phyloP scores from a whole-genome alignment of 2,888 invertebrate genomes.

The Eumerus sabulonum region DNA sequence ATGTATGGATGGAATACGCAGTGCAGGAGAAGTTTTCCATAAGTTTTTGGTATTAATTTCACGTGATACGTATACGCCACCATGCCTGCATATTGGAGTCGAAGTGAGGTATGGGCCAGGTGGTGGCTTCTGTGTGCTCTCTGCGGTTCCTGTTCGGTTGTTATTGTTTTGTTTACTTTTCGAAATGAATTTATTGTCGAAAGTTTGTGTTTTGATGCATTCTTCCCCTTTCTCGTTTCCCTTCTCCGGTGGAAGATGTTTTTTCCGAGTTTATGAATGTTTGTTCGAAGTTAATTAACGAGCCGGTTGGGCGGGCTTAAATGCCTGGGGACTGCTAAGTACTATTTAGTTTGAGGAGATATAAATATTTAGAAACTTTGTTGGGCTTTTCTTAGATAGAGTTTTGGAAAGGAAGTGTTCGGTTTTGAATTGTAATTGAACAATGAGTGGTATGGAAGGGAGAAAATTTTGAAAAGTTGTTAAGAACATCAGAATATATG shows the following conservation, averaged over 20 bases:
- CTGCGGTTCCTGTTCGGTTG: background rate
- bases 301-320: constrained; percentile 19
- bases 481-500: no score
- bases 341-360: constrained; percentile 7
- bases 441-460: background rate
- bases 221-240: background rate
- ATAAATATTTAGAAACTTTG: constrained; percentile 29
- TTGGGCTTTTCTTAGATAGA: background rate
- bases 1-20: background rate
- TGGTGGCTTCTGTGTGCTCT: background rate
- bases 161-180: constrained; percentile 57
- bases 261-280: constrained; percentile 27
- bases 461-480: no score
- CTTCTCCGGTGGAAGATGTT: constrained; percentile 11
- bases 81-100: no score
- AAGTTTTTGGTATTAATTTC: constrained; percentile 55
- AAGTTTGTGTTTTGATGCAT: constrained; percentile 27
- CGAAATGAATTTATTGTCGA: constrained; percentile 61
- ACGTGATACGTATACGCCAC: no score
- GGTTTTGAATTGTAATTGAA: no score
- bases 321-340: constrained; percentile 15
- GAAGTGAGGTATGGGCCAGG: background rate
- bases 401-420: constrained; percentile 2
- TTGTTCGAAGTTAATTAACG: constrained; percentile 44
- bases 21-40: constrained; percentile 41